Conservation (phyloP, 1,140 invertebrate species). For the Microvelia longipes region DNA sequence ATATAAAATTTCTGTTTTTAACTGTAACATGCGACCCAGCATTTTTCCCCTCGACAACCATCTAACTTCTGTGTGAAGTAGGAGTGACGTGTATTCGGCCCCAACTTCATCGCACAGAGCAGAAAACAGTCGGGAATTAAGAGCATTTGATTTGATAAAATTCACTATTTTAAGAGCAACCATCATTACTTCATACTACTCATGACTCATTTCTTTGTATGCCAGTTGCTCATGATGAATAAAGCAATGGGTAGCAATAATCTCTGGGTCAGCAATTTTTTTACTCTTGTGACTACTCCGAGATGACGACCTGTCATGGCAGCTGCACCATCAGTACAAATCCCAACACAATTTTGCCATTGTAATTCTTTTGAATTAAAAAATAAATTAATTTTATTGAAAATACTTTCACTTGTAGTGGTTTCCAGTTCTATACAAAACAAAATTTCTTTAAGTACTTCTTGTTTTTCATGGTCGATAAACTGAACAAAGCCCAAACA, state of each 20-base stretch:
- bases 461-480: background rate
- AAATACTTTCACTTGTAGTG: background rate
- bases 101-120: background rate
- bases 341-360: background rate
- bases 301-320: background rate
- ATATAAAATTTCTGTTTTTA: background rate
- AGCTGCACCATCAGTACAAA: background rate
- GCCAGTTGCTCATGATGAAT: background rate
- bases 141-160: background rate
- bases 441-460: background rate
- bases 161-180: background rate
- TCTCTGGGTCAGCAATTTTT: background rate
- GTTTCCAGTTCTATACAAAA: background rate
- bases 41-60: background rate
- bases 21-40: background rate
- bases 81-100: background rate
- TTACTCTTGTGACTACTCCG: background rate
- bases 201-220: background rate
- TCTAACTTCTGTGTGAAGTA: slow-evolving; percentile 2
- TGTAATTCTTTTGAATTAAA: background rate
- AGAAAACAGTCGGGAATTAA: background rate
- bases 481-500: background rate
- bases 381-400: background rate
- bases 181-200: background rate
- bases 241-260: background rate